A percentile compares a stretch with the other conserved stretches of the same genome.
phyloP scores from a whole-genome alignment of 2,113 vertebrate species.

The Lepidothrix coronata region DNA sequence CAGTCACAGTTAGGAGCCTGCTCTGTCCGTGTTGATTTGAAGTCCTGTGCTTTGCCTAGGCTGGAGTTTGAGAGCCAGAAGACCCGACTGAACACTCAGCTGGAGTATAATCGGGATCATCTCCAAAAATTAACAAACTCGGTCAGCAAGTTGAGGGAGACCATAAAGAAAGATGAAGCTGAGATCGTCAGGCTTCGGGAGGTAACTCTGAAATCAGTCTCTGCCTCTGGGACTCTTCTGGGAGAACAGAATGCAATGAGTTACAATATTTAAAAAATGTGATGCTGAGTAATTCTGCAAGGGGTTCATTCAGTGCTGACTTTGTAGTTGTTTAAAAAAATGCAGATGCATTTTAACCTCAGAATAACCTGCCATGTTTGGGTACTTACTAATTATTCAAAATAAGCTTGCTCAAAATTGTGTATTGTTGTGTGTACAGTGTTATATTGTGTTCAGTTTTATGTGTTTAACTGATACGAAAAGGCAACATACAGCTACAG shows the following conservation, averaged over 20 bases:
- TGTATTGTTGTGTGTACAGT: not conserved
- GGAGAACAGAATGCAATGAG: not conserved
- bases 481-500: not conserved
- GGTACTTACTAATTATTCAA: not conserved
- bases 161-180: constrained; percentile 72
- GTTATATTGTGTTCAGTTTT: not conserved
- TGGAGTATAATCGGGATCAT: constrained; percentile 83
- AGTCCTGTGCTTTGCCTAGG: constrained; percentile 67
- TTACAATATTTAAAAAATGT: not conserved
- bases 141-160: constrained; percentile 66
- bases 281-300: not conserved
- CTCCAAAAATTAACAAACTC: constrained; percentile 76
- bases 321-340: not conserved
- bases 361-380: not conserved
- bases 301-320: not conserved
- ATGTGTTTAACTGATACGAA: not conserved
- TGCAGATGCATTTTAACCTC: not conserved
- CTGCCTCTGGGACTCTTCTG: not conserved
- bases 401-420: not conserved
- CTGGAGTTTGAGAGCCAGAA: constrained; percentile 90
- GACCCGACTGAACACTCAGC: constrained; percentile 78
- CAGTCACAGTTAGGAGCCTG: not conserved
- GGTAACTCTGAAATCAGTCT: constrained; percentile 60
- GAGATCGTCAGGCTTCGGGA: constrained; percentile 68
- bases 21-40: not conserved